A percentile compares a stretch with the other conserved stretches of the same genome.
These are phyloP conservation scores for Thymallus thymallus DNA, from an alignment of 2,113 vertebrate species.

Conservation along the genomic window DNA sequence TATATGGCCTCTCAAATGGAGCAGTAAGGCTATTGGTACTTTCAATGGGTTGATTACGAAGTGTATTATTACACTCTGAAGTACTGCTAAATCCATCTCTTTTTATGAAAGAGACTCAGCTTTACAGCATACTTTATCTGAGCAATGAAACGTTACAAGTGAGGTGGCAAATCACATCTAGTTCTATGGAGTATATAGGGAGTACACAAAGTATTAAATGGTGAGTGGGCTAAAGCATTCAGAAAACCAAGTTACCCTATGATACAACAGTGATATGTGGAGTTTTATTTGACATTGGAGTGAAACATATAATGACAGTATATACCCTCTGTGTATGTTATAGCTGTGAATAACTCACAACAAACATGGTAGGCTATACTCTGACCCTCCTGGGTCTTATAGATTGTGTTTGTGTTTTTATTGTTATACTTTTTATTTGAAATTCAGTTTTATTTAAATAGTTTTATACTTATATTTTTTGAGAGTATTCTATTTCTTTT, in stretches of 20 bases:
- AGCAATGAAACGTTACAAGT: constrained; percentile 40
- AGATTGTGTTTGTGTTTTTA: no score
- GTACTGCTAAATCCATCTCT: constrained; percentile 35
- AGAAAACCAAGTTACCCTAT: constrained; percentile 14
- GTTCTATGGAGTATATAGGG: constrained; percentile 13
- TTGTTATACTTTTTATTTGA: no score
- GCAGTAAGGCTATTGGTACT: constrained; percentile 46
- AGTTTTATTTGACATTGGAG: constrained; percentile 3
- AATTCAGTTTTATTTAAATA: no score
- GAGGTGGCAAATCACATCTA: constrained; percentile 14
- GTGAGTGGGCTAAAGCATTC: constrained; percentile 23
- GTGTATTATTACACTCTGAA: constrained; percentile 49
- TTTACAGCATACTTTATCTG: constrained; percentile 21
- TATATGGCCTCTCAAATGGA: constrained; percentile 44
- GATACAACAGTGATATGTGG: not conserved
- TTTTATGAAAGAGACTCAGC: not conserved
- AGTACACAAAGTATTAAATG: constrained; percentile 22
- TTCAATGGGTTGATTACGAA: constrained; percentile 51
- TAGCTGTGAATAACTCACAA: no score
- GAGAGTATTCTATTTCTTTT: no score
- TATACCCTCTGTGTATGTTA: no score
- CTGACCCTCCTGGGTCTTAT: no score
- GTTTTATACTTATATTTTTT: no score
- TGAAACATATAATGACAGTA: no score
- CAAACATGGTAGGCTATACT: no score